Evolutionary conservation across 2,797 vertebrate genomes (phyloP), one percentile per base, ranked within the genome.

Genomic region (Cichlasoma orientale): DNA sequence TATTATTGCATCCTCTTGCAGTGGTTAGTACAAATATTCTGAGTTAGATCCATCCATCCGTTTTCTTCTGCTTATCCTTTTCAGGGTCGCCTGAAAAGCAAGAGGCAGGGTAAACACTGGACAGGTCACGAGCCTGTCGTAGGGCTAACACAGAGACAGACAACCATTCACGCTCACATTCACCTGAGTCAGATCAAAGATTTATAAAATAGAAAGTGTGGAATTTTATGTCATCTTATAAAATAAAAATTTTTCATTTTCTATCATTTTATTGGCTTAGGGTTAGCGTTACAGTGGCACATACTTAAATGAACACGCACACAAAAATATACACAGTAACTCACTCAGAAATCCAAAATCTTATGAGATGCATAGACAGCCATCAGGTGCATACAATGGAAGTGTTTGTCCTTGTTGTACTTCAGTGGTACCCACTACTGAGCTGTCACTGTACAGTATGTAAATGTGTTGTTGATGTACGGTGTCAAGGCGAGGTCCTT

Each of bases 381-480:
- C 63, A 47, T 44, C 38, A 63, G 44, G 38, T 31, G 27, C 18
- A 29, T 23, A 21, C 36, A 74, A 16, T 50, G 33, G 69, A 56
- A 71, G 13, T 8, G 7, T 69, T 55, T 78, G 68, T 79, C 80
- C 84, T 89, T 79, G 77, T 72, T 83, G 50, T 75, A 47, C 56
- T 59, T 79, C 19, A 73, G 78, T 41, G 81, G 53, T 63, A 63
- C 18, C 19, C 66, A 77, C 44, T 84, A 83, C 79, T 88, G 76
- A 77, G 36, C 74, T 86, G 80, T 88, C 72, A 63, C 33, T 29
- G 23, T 66, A 74, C 55, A 44, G 44, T 81, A 81, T 88, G 74
- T 76, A 79, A 73, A 86, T 86, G 5, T 58, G 54, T 79, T 74
- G 50, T 55, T 72, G 56, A 63, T 73, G 31, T 57, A 31, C 41